Evolutionary conservation across 2,113 vertebrate species (phyloP), one percentile per base, ranked within the genome.

Genomic region (Barbus barbus): DNA sequence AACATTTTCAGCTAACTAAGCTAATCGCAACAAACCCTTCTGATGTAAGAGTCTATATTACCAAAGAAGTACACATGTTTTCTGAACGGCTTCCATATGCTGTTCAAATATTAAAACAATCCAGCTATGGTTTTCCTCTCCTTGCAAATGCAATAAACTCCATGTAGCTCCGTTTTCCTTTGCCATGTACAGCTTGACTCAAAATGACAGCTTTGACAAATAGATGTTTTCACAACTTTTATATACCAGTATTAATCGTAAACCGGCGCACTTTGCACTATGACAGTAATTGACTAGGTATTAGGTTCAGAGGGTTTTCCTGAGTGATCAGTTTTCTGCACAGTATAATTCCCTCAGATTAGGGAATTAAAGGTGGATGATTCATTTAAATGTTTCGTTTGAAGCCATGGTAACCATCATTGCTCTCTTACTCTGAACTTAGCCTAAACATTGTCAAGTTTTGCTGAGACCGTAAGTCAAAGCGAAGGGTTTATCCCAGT

Each of bases 51-150:
- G 38, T 85, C 82, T 84, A 85, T 87, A 92, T 91, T 89, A 91
- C 84, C 14, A 51, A 78, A 77, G 78, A 38, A 73, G 76, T 81
- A 58, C 73, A 78, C 84, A 73, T 22, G 31, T 14, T 58, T 84
- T 69, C 73, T 78, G 86, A 93, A 94, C 88, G 72, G 88, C 89
- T 94, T 78, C 91, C 92, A 93, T 87, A 92, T 93, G 94, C 86
- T 75, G 88, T 72, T 84, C 65, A 90, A 91, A 90, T 87, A 58
- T 48, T 89, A 56, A 87, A 88, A 88, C 89, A 88, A 90, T 86
- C 82, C 87, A 92, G 88, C 88, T 91, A 89, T 91, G 92, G 91
- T 90, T 91, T 87, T 86, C 71, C 89, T 86, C 65, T 20, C 7
- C 82, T 90, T 28, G 89, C 91, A 91, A 92, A 92, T 92, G 87